Evolutionary conservation across 2,888 invertebrate genomes (phyloP), one percentile per base, ranked within the genome.

Genomic region (Tridacna gigas): DNA sequence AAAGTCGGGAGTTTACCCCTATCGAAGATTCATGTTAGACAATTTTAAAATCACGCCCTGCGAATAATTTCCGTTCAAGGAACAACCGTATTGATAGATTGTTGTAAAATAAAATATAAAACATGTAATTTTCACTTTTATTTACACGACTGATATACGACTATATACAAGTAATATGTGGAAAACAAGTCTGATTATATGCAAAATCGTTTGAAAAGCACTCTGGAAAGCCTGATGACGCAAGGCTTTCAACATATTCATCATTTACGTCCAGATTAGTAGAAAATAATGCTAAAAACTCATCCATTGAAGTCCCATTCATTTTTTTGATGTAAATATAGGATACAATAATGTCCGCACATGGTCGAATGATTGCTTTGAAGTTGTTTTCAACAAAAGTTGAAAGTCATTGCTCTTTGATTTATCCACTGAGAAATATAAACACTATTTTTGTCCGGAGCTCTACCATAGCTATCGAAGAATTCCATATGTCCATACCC

Each of bases 291-390:
- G 69, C 51, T 48, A 83, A 4, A 69, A 80, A 66, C 20, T 73
- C 73, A 45, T 77, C 25, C n/a, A 73, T 25, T 9, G 47, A 28
- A 25, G 66, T 11, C 22, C 81, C 81, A 15, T 25, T 18, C 7
- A 76, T 20, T 69, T 77, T n/a, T 71, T 56, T 81, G 73, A 69
- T 47, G 74, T 25, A 82, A 45, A 60, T 60, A 82, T 20, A 74
- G 74, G 25, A 82, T 67, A 66, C 78, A 74, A 37, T 82, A 82
- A 45, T 74, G 77, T 74, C 82, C 82, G 61, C 82, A 82, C 22
- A 78, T 28, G 0, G 20, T 22, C 0, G 82, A 74, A 26, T 67
- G 26, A 65, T 74, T n/a, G 61, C 78, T 78, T 47, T 82, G 82
- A 9, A 82, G 3, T 25, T 67, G 78, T 20, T 22, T 20, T 18